Conservation (phyloP, 1,140 invertebrate genomes). For the Drosophila saltans region DNA sequence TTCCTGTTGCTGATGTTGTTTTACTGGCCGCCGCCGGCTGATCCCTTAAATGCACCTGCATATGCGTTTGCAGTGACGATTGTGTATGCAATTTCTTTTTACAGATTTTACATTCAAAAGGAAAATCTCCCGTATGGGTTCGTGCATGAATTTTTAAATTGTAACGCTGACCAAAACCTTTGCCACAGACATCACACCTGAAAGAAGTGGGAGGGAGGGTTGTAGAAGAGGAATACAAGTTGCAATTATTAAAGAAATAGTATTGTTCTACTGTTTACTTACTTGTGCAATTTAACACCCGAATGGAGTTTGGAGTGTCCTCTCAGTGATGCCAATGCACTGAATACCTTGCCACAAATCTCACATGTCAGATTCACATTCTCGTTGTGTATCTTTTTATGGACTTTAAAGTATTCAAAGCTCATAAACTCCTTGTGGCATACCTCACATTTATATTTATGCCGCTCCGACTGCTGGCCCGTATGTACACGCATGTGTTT, state of each 20-base stretch:
- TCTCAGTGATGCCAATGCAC: constrained; percentile 75
- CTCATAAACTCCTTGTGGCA: constrained; percentile 83
- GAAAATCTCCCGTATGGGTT: constrained; percentile 88
- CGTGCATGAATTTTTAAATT: constrained; percentile 85
- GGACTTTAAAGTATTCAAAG: constrained; percentile 82
- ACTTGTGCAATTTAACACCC: constrained; percentile 82
- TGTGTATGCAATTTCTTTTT: constrained; percentile 82
- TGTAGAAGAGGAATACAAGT: too few relatives aligned
- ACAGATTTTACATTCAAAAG: constrained; percentile 88
- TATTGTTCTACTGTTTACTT: constrained; percentile 17
- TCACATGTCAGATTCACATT: constrained; percentile 82
- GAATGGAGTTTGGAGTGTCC: constrained; percentile 81
- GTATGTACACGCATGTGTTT: constrained; percentile 82
- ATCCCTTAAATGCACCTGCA: constrained; percentile 82
- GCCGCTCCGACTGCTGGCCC: constrained; percentile 78
- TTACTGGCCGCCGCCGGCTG: constrained; percentile 42
- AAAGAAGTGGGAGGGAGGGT: not conserved
- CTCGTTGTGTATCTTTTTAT: constrained; percentile 83
- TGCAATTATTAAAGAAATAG: not conserved
- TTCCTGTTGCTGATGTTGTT: constrained; percentile 13
- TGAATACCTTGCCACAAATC: constrained; percentile 82
- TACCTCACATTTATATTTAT: constrained; percentile 83
- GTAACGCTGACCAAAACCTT: constrained; percentile 84
- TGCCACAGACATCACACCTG: constrained; percentile 84
- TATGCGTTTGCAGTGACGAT: constrained; percentile 79